A percentile compares a stretch with the other conserved stretches of the same genome.
These are phyloP conservation scores for Chamaetylas fuelleborni DNA, from an alignment of 2,113 vertebrate genomes.

Conservation along the genomic window DNA sequence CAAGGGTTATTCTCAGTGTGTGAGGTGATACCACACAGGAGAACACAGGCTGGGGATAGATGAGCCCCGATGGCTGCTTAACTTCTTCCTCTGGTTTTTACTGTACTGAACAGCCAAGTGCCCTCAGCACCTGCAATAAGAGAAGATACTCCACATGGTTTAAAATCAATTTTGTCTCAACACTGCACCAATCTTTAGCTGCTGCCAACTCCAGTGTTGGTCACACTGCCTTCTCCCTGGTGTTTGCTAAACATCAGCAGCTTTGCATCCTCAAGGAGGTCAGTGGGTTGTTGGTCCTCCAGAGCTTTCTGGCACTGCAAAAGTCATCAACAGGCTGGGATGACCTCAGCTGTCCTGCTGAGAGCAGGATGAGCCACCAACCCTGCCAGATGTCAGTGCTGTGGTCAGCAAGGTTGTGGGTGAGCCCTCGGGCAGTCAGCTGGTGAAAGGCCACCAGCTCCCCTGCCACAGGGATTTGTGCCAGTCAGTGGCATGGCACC, in stretches of 20 bases:
- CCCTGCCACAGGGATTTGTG: not conserved
- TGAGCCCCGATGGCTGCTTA: not conserved
- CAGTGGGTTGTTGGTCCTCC: not conserved
- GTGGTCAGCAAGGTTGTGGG: accelerated
- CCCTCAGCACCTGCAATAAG: not conserved
- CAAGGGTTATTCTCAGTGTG: not conserved
- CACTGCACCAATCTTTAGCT: not conserved
- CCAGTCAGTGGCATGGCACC: not conserved
- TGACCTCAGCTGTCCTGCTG: accelerated
- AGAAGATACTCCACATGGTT: not conserved
- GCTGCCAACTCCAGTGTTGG: not conserved
- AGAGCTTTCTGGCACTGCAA: not conserved
- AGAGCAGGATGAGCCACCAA: accelerated
- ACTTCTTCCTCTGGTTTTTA: not conserved
- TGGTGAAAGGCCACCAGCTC: not conserved
- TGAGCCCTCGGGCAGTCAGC: accelerated
- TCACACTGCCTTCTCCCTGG: not conserved
- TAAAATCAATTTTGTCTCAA: not conserved
- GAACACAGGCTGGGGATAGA: not conserved
- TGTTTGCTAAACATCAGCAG: not conserved
- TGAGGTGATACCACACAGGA: not conserved
- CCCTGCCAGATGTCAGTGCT: accelerated
- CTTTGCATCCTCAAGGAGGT: not conserved
- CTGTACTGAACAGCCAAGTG: not conserved
- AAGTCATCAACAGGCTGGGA: not conserved